Base-by-base conservation (phyloP, 2,888 invertebrate genomes). In the Temnothorax unifasciatus region DNA sequence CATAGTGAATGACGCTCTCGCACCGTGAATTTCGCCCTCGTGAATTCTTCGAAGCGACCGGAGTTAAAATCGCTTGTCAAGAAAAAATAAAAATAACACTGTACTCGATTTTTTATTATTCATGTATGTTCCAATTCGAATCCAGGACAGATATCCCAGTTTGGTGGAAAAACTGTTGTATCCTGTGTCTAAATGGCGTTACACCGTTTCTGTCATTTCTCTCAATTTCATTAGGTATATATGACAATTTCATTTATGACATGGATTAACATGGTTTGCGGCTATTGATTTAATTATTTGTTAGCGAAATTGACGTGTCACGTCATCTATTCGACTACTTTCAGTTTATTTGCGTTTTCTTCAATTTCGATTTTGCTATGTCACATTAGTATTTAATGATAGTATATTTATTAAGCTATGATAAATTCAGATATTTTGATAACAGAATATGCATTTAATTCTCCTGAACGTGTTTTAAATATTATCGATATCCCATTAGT, bases 391-490 rank as follows among this genome's bases (percentile, higher is more conserved):
- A 59, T 59, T 75, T 44, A 47, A 63, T 34, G 47, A 57, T 74
- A 25, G 13, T 29, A 29, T 63, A 29, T 63, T 61, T 61, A 34
- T 15, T 52, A 64, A 64, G 52, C 18, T 52, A 29, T 13, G 13
- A 41, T 41, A 9, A 25, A 76, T 54, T 52, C n/a, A 21, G 52
- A 38, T 52, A 29, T 76, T 76, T 41, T 15, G 21, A 52, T 41
- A 76, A 66, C 38, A 41, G 47, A 76, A 76, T 54, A 64, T 54
- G n/a, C 47, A 64, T 52, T 52, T 64, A 25, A 52, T 64, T 76
- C 52, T 25, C 11, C 38, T 41, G 13, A 18, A 13, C 8, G n/a
- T 18, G 38, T 41, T 64, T 64, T 76, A 64, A 52, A 64, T 71
- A 54, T 64, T 34, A 76, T 63, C 25, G 21, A 76, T 76, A 63